Conservation (phyloP, 2,113 vertebrate species). For the Poecilia latipinna region DNA sequence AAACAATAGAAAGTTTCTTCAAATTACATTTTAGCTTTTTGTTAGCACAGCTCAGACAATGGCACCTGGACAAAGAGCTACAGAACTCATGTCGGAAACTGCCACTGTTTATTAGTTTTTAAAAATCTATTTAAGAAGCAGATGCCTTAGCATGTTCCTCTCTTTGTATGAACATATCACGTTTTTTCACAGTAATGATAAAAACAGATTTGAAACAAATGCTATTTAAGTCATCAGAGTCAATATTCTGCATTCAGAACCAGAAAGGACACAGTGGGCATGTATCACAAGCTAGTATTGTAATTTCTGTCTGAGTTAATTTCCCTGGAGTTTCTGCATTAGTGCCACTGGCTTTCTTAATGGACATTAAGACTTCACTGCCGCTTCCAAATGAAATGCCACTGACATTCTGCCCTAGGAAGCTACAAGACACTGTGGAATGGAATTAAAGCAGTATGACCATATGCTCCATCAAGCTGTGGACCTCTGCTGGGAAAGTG, state of each 20-base stretch:
- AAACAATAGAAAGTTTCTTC: too few relatives aligned
- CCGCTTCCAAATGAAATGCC: conserved; percentile 61
- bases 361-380: conserved; percentile 63
- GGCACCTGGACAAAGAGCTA: too few relatives aligned
- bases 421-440: conserved; percentile 42
- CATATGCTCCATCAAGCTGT: conserved; percentile 52
- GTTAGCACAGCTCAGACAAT: too few relatives aligned
- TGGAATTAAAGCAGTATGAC: conserved; percentile 52
- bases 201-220: conserved; percentile 9
- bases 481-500: conserved; percentile 40
- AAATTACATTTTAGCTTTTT: too few relatives aligned
- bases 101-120: too few relatives aligned
- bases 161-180: not conserved
- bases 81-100: too few relatives aligned
- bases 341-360: conserved; percentile 51
- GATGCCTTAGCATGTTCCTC: not conserved
- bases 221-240: not conserved
- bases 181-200: not conserved
- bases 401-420: conserved; percentile 55
- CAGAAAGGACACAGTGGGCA: conserved; percentile 12
- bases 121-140: not conserved
- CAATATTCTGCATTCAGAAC: conserved; percentile 1
- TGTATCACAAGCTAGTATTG: conserved; percentile 25
- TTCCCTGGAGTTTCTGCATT: conserved; percentile 59
- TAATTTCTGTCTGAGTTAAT: conserved; percentile 55